Base-by-base conservation (phyloP, 2,888 invertebrate genomes). In the Portevinia maculata region DNA sequence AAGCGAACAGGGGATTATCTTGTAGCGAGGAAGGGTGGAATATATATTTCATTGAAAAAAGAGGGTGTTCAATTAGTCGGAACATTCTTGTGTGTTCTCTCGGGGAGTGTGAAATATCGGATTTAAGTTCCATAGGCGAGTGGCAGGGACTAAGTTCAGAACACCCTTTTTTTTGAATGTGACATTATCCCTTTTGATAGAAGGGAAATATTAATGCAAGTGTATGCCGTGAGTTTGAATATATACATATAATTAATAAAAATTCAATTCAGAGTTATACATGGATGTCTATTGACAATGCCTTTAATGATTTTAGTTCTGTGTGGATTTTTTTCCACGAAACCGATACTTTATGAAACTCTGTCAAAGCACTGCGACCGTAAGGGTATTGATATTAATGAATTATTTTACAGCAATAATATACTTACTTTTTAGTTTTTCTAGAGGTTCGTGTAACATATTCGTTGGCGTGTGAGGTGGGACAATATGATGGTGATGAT, bases 351-450 rank as follows among this genome's bases (percentile, higher is more conserved):
- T 39, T 28, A 48, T 24, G 39, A 55, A 30, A 13, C 6, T 9
- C 30, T 59, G 37, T 59, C 34, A 57, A n/a, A 55, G 67, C 32
- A 55, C 15, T 7, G 8, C 37, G 13, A 21, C 11, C 32, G 28
- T 46, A 21, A 34, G 9, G n/a, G n/a, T 28, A 37, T 44, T 30
- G 19, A 69, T 34, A 67, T 15, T 37, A 69, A 69, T 59, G 39
- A 60, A 50, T 19, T 24, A 52, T 21, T 53, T 60, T 44, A 15
- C 24, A 5, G 19, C 28, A 74, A 28, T 59, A 48, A 48, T 39
- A 15, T 78, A 91, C 91, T 91, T 89, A 94, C 94, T 93, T 93
- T 94, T 94, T 87, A 94, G 92, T 91, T 94, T 94, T 92, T 94
- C 94, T 87, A 94, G 89, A 24, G 94, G 94, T 89, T 94, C 94